Evolutionary conservation across 2,113 vertebrate genomes (phyloP).

Genomic region (Tragelaphus buxtoni): DNA sequence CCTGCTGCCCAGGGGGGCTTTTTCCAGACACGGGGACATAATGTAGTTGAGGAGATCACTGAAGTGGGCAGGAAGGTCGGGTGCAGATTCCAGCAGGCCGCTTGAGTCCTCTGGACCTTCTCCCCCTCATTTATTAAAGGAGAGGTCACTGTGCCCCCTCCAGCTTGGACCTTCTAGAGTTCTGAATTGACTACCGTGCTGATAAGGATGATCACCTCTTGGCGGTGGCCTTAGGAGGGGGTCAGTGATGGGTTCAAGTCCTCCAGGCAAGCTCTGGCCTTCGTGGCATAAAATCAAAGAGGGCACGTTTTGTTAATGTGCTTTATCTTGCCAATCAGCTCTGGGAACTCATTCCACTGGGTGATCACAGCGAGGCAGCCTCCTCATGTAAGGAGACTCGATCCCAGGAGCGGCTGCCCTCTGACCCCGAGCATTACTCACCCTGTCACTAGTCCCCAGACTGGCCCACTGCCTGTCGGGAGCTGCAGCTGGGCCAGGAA

Average conservation of each 20-base stretch:
- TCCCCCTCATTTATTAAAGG: not conserved
- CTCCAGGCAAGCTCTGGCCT: not conserved
- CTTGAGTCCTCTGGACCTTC: not conserved
- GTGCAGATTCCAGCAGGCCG: not conserved
- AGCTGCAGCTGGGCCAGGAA: not conserved
- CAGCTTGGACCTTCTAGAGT: not conserved
- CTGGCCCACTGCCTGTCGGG: not conserved
- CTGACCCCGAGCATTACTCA: constrained; percentile 54
- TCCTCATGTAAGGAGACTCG: not conserved
- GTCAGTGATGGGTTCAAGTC: constrained; percentile 6
- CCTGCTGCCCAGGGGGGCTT: not conserved
- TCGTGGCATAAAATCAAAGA: constrained; percentile 50
- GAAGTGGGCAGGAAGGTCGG: not conserved
- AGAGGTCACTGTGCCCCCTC: not conserved
- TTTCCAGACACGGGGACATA: not conserved
- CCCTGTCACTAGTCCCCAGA: constrained; percentile 8
- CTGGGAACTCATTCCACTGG: constrained; percentile 39
- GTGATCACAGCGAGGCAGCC: not conserved
- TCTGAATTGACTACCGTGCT: not conserved
- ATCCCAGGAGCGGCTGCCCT: constrained; percentile 46
- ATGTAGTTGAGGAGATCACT: not conserved
- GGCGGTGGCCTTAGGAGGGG: not conserved
- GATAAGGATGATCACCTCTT: not conserved
- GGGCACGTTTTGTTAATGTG: constrained; percentile 42
- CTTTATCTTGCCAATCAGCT: constrained; percentile 65